These are phyloP conservation scores for Sphaerodactylus townsendi DNA, from an alignment of 2,113 vertebrate genomes.

Conservation along the genomic window DNA sequence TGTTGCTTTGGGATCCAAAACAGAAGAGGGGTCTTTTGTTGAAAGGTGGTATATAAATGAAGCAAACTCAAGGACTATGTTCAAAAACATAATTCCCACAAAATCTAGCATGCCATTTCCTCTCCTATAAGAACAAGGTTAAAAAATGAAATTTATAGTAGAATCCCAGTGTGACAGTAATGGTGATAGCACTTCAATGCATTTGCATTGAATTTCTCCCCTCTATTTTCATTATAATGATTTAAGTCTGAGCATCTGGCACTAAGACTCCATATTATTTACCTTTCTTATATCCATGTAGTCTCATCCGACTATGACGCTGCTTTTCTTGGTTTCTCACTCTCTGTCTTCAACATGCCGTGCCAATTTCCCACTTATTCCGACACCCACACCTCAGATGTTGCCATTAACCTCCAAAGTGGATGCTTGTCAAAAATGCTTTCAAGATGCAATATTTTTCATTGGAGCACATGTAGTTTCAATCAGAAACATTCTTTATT, in stretches of 20 bases:
- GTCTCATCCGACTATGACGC: constrained; percentile 64
- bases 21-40: too few relatives aligned
- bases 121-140: constrained; percentile 46
- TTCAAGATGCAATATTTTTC: constrained; percentile 59
- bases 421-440: constrained; percentile 69
- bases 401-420: constrained; percentile 67
- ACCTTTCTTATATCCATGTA: constrained; percentile 68
- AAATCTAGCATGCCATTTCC: constrained; percentile 45
- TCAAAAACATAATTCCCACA: constrained; percentile 13
- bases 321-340: constrained; percentile 67
- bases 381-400: constrained; percentile 54
- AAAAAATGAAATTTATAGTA: constrained; percentile 44
- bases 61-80: neutral
- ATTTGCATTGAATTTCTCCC: constrained; percentile 47
- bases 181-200: constrained; percentile 59
- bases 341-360: constrained; percentile 57
- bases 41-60: too few relatives aligned
- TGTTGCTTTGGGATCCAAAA: too few relatives aligned
- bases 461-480: constrained; percentile 21
- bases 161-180: constrained; percentile 50
- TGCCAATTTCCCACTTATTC: constrained; percentile 70
- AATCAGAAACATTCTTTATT: constrained; percentile 44
- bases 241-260: constrained; percentile 68
- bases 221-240: constrained; percentile 66
- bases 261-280: constrained; percentile 57